A percentile compares a stretch with the other conserved stretches of the same genome.
phyloP scores from a whole-genome alignment of 2,113 vertebrate genomes.

The Pterocles gutturalis region DNA sequence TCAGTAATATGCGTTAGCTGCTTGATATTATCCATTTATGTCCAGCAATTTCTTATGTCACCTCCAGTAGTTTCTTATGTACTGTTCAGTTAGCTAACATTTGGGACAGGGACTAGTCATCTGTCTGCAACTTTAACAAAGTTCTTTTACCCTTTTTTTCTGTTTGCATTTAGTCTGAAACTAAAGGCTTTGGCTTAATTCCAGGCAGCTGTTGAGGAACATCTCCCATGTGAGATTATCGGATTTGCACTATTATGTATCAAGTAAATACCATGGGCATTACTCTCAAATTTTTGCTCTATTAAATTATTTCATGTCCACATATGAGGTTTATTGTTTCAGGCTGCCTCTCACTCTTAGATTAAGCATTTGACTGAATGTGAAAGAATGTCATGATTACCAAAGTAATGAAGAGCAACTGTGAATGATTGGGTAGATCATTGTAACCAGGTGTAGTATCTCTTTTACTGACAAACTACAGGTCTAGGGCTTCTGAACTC shows the following conservation, averaged over 20 bases:
- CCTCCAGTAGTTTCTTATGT: neutral
- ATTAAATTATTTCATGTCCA: neutral
- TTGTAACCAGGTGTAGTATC: neutral
- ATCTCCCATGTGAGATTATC: neutral
- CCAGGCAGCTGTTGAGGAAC: neutral
- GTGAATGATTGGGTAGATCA: neutral
- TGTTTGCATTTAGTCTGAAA: neutral
- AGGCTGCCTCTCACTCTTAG: neutral
- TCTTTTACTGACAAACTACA: neutral
- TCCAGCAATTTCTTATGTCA: neutral
- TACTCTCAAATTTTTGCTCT: neutral
- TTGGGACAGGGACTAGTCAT: neutral
- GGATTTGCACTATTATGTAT: neutral
- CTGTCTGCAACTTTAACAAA: neutral
- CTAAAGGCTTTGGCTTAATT: neutral
- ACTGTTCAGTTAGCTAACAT: neutral
- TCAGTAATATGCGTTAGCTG: neutral
- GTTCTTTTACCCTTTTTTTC: fast-evolving
- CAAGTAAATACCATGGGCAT: neutral
- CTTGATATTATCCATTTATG: neutral
- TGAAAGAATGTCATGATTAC: neutral
- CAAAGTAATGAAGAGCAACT: neutral
- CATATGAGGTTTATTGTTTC: neutral
- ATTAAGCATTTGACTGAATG: neutral
- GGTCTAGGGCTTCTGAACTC: neutral